phyloP scores from a whole-genome alignment of 2,888 invertebrate species.

The Coronaproctus castanopsis region DNA sequence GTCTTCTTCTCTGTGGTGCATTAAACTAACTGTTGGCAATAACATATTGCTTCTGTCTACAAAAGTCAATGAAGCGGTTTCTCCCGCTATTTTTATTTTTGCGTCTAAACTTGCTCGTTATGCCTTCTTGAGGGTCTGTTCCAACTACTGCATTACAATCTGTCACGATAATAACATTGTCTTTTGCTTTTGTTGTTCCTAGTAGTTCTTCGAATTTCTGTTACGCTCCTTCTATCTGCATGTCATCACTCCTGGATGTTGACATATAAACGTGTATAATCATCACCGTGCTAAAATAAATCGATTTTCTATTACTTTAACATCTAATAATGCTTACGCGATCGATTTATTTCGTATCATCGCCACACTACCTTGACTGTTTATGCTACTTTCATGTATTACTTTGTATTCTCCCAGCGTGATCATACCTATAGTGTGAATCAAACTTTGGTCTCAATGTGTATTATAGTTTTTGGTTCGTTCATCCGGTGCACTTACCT shows the following conservation, averaged over 20 bases:
- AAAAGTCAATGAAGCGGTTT: slow-evolving; percentile 1
- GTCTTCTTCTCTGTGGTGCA: slow-evolving; percentile 1
- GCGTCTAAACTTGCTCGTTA: slow-evolving; percentile 9
- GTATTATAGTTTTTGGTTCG: too few species aligned
- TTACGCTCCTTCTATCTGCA: not conserved
- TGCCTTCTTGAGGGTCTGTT: slow-evolving; percentile 1
- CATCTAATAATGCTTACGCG: not conserved
- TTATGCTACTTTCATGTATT: not conserved
- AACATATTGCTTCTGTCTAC: not conserved
- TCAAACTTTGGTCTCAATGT: too few species aligned
- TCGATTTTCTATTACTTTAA: too few species aligned
- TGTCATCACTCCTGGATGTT: not conserved
- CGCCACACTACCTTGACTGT: not conserved
- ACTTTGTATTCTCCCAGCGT: too few species aligned
- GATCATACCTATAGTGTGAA: too few species aligned
- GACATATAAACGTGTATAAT: not conserved
- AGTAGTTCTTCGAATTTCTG: not conserved
- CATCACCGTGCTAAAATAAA: too few species aligned
- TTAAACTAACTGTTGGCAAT: not conserved
- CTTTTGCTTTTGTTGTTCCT: slow-evolving; percentile 4
- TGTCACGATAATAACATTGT: slow-evolving; percentile 2
- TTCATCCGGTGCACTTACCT: too few species aligned
- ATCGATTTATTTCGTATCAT: not conserved
- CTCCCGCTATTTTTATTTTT: slow-evolving; percentile 10
- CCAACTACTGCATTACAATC: slow-evolving; percentile 12